phyloP scores from a whole-genome alignment of 2,888 invertebrate species.

The Tipula unca region DNA sequence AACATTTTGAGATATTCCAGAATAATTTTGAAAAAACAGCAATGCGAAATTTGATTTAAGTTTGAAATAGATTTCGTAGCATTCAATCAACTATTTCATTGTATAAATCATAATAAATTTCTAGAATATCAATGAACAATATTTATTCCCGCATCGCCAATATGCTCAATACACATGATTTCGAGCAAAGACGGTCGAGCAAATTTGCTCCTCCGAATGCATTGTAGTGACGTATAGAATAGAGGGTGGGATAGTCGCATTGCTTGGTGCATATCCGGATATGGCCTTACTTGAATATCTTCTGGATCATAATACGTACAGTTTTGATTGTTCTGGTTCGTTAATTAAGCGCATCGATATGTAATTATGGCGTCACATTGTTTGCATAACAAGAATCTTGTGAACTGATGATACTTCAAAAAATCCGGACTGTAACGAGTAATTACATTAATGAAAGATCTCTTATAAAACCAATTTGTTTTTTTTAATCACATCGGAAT shows the following conservation, averaged over 20 bases:
- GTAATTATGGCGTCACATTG: not conserved
- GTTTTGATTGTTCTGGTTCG: not conserved
- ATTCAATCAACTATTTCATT: too few relatives aligned
- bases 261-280: not conserved
- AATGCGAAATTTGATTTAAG: too few relatives aligned
- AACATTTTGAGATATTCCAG: too few relatives aligned
- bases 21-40: too few relatives aligned
- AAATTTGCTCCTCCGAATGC: not conserved
- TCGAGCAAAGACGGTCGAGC: not conserved
- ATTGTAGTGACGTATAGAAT: not conserved
- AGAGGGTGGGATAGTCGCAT: not conserved
- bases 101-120: too few relatives aligned
- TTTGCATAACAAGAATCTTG: not conserved
- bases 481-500: too few relatives aligned
- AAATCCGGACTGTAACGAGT: too few relatives aligned
- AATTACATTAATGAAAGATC: too few relatives aligned
- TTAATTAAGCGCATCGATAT: not conserved
- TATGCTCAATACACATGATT: not conserved
- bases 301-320: not conserved
- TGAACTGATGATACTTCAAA: slow-evolving; percentile 33
- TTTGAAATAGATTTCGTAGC: too few relatives aligned
- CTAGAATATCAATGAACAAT: too few relatives aligned
- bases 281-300: not conserved
- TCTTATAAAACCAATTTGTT: too few relatives aligned
- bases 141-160: not conserved